Base-by-base conservation (phyloP, 2,113 vertebrate species). In the Marcusenius ussheri region DNA sequence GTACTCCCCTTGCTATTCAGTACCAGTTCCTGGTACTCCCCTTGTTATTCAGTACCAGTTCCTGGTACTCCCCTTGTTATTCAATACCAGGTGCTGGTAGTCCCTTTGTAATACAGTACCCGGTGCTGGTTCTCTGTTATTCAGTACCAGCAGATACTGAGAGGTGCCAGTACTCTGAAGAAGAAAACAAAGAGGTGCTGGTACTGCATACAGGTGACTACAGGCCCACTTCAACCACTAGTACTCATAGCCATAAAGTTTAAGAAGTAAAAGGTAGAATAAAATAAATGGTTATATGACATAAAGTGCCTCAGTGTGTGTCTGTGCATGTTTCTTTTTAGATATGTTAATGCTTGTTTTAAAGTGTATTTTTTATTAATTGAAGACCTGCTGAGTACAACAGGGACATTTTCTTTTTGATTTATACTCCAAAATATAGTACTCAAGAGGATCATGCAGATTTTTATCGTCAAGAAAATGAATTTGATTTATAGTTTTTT, bases 401-500 rank as follows among this genome's bases (percentile, higher is more conserved):
- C 49, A 53, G 13, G 49, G 3, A 31, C 49, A 87, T 50, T 51
- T 50, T 58, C 50, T 62, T 88, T 46, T 88, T 49, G 88, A 74
- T 89, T 49, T 89, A 31, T 74, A 45, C 8, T 74, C 53, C 5
- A 24, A 31, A 89, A 89, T 58, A 56, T 56, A 31, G 74, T 42
- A 46, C 58, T 83, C 66, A 77, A 74, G 8, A 42, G 47, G 5
- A 53, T 50, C 11, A 56, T 83, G 49, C 47, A 39, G 70, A 53
- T 51, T 51, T 51, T 89, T 89, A 77, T 77, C 15, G 47, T 89
- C 88, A 77, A 80, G 27, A 89, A 50, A 89, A 35, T 45, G 11
- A 77, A 77, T 45, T 83, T 83, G 46, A 51, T 89, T 80, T 47
- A 89, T 80, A 83, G 70, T 77, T 83, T 80, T 4, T 89, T 50